Conservation (phyloP, 2,888 invertebrate genomes). For the Tachina fera region DNA sequence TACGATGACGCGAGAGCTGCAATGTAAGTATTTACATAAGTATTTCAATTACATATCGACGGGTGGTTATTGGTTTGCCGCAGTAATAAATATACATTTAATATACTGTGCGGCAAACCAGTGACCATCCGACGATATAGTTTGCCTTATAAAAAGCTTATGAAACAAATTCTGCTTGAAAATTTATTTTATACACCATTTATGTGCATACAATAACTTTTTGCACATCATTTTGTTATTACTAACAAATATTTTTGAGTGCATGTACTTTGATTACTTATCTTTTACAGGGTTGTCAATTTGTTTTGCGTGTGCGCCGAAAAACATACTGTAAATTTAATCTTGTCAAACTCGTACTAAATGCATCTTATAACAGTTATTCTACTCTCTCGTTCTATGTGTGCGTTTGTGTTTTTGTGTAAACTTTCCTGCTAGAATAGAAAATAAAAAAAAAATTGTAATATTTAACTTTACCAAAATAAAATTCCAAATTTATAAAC, state of each 20-base stretch:
- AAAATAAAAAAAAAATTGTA: slow-evolving; percentile 35
- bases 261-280: slow-evolving; percentile 12
- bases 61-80: too few relatives aligned
- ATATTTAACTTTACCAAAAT: slow-evolving; percentile 21
- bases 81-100: too few relatives aligned
- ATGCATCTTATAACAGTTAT: slow-evolving; percentile 62
- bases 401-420: slow-evolving; percentile 61
- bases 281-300: slow-evolving; percentile 28
- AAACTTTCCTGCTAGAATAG: slow-evolving; percentile 52
- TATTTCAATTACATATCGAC: too few relatives aligned
- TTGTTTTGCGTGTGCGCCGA: slow-evolving; percentile 61
- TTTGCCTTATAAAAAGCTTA: too few relatives aligned
- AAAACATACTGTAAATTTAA: slow-evolving; percentile 50
- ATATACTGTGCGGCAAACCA: too few relatives aligned
- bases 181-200: too few relatives aligned
- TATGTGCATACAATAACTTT: too few relatives aligned
- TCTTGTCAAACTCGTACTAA: slow-evolving; percentile 64
- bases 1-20: too few relatives aligned
- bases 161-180: too few relatives aligned
- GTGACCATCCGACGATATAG: too few relatives aligned
- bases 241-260: background rate
- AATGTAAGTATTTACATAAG: too few relatives aligned
- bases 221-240: background rate
- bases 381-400: slow-evolving; percentile 55
- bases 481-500: slow-evolving; percentile 51